Conservation (phyloP, 2,113 vertebrate genomes). For the Phyllostomus discolor region DNA sequence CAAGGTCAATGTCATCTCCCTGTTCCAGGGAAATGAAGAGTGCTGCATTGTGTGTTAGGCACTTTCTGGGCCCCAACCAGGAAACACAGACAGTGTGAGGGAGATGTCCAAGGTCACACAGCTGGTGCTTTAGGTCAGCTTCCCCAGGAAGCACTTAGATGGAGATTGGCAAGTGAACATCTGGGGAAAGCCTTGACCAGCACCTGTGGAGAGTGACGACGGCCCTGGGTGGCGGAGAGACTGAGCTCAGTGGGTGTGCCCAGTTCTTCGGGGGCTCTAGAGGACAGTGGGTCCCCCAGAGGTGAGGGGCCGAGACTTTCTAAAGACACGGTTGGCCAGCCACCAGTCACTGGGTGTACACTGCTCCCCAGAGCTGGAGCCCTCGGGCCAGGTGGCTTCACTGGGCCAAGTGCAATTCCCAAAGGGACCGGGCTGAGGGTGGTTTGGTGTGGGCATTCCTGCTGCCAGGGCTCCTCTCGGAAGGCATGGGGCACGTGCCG, state of each 20-base stretch:
- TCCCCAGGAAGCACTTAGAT: not conserved
- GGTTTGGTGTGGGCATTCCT: fast-evolving
- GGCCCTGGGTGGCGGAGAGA: fast-evolving
- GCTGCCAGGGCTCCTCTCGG: not conserved
- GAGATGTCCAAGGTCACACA: no score
- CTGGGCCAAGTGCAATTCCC: not conserved
- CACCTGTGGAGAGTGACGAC: fast-evolving
- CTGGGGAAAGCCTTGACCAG: not conserved
- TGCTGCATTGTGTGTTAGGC: not conserved
- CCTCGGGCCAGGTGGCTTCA: not conserved
- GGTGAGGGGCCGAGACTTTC: not conserved
- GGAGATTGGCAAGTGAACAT: not conserved
- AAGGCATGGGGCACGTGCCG: fast-evolving
- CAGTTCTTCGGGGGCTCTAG: fast-evolving
- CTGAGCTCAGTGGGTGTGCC: not conserved
- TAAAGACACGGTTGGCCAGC: fast-evolving
- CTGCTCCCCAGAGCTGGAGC: fast-evolving
- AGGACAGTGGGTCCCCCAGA: not conserved
- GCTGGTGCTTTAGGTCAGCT: not conserved
- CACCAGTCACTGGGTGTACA: fast-evolving
- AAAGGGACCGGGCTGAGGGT: not conserved
- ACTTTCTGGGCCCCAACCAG: not conserved
- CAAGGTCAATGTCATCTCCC: not conserved
- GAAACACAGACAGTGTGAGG: not conserved
- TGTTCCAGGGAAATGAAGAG: not conserved